These are phyloP conservation scores for Orthosia cruda DNA, from an alignment of 2,888 invertebrate species.

Conservation along the genomic window DNA sequence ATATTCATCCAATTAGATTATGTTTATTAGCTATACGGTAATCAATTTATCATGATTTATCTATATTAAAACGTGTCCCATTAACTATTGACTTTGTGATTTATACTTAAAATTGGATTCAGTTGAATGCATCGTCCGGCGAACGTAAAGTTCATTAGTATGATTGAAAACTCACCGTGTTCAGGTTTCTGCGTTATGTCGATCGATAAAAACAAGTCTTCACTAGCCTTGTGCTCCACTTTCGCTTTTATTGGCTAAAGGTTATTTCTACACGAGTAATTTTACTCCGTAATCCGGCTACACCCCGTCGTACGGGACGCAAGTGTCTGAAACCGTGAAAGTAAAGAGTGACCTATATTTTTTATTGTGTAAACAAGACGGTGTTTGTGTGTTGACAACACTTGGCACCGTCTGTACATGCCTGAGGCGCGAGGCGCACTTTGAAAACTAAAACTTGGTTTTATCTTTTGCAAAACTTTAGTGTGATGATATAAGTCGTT, in stretches of 20 bases:
- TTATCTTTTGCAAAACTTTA: slow-evolving; percentile 9
- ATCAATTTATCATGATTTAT: slow-evolving; percentile 27
- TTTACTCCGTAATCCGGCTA: slow-evolving; percentile 62
- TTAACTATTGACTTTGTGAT: slow-evolving; percentile 17
- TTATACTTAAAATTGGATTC: slow-evolving; percentile 17
- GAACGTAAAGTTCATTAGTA: slow-evolving; percentile 58
- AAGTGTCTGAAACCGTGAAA: slow-evolving; percentile 62
- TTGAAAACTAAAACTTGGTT: slow-evolving; percentile 40
- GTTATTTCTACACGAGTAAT: slow-evolving; percentile 74
- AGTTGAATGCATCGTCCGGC: slow-evolving; percentile 37
- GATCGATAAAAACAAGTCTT: slow-evolving; percentile 77
- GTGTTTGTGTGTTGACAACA: slow-evolving; percentile 59
- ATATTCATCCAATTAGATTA: slow-evolving; percentile 10
- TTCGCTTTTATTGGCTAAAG: slow-evolving; percentile 80
- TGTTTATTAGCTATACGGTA: slow-evolving; percentile 1
- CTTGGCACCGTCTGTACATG: slow-evolving; percentile 58
- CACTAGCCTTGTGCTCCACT: slow-evolving; percentile 79
- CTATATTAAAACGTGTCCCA: slow-evolving; percentile 1
- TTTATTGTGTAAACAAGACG: slow-evolving; percentile 67
- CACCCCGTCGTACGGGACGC: slow-evolving; percentile 53
- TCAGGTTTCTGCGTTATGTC: slow-evolving; percentile 71
- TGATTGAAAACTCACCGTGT: slow-evolving; percentile 66
- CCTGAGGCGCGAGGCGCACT: slow-evolving; percentile 1
- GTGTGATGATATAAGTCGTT: slow-evolving; percentile 13
- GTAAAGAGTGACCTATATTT: slow-evolving; percentile 67